These are phyloP conservation scores for Eufriesea mexicana DNA, from an alignment of 1,140 invertebrate genomes.

Conservation along the genomic window DNA sequence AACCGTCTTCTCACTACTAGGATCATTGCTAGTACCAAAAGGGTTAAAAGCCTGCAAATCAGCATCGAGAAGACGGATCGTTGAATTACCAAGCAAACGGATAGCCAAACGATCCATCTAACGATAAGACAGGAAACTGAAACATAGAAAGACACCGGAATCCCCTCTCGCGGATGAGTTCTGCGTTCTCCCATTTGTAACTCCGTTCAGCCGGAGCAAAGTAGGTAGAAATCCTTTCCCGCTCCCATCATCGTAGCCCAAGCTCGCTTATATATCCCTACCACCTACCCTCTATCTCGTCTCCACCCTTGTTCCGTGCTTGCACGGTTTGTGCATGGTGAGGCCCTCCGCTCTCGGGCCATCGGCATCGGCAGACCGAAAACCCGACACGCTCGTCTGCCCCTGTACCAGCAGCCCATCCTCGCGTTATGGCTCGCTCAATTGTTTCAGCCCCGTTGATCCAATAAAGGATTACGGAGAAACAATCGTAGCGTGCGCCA, in stretches of 20 bases:
- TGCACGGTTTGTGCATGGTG: conserved; percentile 8
- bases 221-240: conserved; percentile 76
- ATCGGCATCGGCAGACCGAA: conserved; percentile 56
- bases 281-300: neutral
- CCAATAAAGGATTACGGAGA: conserved; percentile 81
- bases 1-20: too few relatives aligned
- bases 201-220: conserved; percentile 79
- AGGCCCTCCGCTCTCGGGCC: conserved; percentile 15
- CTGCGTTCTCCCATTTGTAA: conserved; percentile 81
- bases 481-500: conserved; percentile 78
- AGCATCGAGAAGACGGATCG: neutral
- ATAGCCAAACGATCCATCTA: neutral
- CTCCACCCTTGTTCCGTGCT: neutral
- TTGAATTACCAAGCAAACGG: neutral
- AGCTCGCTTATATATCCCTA: conserved; percentile 54
- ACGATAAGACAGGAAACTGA: neutral
- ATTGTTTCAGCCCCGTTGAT: conserved; percentile 82
- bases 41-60: neutral
- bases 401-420: conserved; percentile 59
- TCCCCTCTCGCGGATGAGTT: conserved; percentile 78
- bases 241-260: conserved; percentile 57
- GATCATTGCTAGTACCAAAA: too few relatives aligned
- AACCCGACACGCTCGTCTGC: conserved; percentile 59
- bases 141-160: conserved; percentile 19
- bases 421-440: conserved; percentile 75